A percentile compares a stretch with the other conserved stretches of the same genome.
phyloP scores from a whole-genome alignment of 2,113 vertebrate species.

The Acrocephalus arundinaceus region DNA sequence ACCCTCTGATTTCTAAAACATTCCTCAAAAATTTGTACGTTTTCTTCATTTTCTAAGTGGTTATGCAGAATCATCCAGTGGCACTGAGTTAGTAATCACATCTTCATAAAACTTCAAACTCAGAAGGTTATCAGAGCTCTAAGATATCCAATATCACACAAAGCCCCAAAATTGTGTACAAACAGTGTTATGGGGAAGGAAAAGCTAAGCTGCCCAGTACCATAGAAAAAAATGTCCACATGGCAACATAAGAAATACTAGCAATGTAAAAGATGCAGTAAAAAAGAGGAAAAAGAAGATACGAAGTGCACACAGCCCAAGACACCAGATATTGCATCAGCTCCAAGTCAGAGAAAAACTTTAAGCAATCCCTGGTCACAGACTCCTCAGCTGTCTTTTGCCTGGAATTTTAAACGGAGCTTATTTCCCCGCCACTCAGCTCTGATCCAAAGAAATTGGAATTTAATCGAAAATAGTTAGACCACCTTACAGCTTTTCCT shows the following conservation, averaged over 20 bases:
- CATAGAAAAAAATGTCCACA: not conserved
- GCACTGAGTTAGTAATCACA: not conserved
- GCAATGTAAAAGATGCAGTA: not conserved
- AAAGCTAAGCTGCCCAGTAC: not conserved
- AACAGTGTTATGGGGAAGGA: not conserved
- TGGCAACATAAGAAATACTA: not conserved
- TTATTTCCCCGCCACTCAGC: not conserved
- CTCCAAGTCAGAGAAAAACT: not conserved
- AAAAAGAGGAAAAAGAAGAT: not conserved
- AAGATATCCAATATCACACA: not conserved
- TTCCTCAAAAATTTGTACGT: not conserved
- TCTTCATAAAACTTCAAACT: not conserved
- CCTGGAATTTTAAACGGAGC: not conserved
- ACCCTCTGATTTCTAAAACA: not conserved
- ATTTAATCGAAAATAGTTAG: not conserved
- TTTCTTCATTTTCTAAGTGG: not conserved
- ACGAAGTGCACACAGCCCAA: not conserved
- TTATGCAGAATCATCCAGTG: not conserved
- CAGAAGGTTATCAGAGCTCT: not conserved
- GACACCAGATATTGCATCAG: not conserved
- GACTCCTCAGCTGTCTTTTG: not conserved
- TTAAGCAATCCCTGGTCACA: not conserved
- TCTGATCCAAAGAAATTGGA: not conserved
- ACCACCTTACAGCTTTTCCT: not conserved
- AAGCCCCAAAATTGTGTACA: rapidly evolving